These are phyloP conservation scores for Actinernus sp. DNA, from an alignment of 92 coral and sea anemone genomes.

Conservation along the genomic window DNA sequence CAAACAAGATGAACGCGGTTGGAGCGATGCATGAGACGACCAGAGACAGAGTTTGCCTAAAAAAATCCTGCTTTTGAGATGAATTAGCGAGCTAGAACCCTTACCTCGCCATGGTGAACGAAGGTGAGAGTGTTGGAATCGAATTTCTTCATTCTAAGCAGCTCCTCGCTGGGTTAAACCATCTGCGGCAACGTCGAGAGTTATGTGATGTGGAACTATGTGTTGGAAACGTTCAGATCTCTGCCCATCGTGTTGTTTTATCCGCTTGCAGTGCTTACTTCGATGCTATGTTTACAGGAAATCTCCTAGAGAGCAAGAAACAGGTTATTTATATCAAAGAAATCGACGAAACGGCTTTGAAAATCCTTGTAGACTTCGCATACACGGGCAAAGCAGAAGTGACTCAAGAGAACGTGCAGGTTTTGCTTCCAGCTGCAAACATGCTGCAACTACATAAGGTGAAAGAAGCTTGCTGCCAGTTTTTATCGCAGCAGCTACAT, in stretches of 20 bases:
- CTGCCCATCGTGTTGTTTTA: conserved; percentile 92
- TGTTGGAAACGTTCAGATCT: conserved; percentile 81
- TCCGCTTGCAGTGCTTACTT: conserved; percentile 95
- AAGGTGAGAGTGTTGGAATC: conserved; percentile 59
- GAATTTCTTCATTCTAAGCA: conserved; percentile 90
- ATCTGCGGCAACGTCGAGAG: conserved; percentile 86
- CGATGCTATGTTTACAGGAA: conserved; percentile 93
- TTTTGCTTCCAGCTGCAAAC: conserved; percentile 94
- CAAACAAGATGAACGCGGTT: background rate
- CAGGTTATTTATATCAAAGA: conserved; percentile 86
- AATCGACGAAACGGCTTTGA: conserved; percentile 83
- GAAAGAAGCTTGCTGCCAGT: conserved; percentile 88
- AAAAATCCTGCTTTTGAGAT: too few species aligned
- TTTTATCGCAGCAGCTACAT: conserved; percentile 84
- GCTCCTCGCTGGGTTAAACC: conserved; percentile 82
- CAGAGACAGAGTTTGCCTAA: background rate
- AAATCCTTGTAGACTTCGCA: conserved; percentile 86
- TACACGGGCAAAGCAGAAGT: conserved; percentile 93
- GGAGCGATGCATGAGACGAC: too few species aligned
- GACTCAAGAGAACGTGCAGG: conserved; percentile 84
- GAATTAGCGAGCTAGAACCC: conserved; percentile 5
- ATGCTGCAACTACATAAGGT: conserved; percentile 89
- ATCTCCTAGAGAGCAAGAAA: conserved; percentile 81
- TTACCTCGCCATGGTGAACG: conserved; percentile 70
- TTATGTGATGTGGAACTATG: conserved; percentile 91